phyloP scores from a whole-genome alignment of 2,113 vertebrate species.

The Hystrix brachyura region DNA sequence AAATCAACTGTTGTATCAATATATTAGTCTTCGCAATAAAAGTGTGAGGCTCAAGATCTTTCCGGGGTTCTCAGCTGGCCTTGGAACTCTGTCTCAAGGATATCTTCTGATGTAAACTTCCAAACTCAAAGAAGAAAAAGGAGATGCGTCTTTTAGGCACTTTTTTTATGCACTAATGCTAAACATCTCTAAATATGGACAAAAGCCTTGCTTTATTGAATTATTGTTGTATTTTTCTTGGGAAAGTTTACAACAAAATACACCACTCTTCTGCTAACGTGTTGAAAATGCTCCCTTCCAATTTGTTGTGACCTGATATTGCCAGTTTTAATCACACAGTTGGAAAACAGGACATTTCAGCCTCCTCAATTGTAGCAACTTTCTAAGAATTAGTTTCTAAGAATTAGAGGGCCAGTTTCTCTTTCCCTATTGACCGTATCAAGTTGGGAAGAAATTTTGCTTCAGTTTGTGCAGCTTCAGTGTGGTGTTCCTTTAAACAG shows the following conservation, averaged over 20 bases:
- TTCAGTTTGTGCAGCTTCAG: slow-evolving; percentile 72
- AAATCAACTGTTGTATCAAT: neutral
- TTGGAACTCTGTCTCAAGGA: neutral
- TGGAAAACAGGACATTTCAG: neutral
- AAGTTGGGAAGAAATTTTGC: slow-evolving; percentile 65
- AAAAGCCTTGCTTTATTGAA: neutral
- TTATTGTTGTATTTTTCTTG: neutral
- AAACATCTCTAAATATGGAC: neutral
- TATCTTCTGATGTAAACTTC: neutral
- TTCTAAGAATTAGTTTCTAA: neutral
- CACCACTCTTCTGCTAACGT: neutral
- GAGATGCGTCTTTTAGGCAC: neutral
- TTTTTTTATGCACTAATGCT: neutral
- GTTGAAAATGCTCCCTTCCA: neutral
- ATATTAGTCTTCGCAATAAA: neutral
- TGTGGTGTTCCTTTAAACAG: slow-evolving; percentile 79
- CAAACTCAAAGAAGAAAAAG: neutral
- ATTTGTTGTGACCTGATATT: neutral
- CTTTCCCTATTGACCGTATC: slow-evolving; percentile 57
- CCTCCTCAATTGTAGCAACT: neutral
- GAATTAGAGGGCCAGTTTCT: slow-evolving; percentile 5
- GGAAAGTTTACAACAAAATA: neutral
- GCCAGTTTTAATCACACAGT: neutral
- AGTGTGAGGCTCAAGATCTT: neutral
- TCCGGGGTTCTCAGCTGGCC: rapidly evolving